phyloP scores from a whole-genome alignment of 2,797 vertebrate genomes.

The Neostethus bicornis region DNA sequence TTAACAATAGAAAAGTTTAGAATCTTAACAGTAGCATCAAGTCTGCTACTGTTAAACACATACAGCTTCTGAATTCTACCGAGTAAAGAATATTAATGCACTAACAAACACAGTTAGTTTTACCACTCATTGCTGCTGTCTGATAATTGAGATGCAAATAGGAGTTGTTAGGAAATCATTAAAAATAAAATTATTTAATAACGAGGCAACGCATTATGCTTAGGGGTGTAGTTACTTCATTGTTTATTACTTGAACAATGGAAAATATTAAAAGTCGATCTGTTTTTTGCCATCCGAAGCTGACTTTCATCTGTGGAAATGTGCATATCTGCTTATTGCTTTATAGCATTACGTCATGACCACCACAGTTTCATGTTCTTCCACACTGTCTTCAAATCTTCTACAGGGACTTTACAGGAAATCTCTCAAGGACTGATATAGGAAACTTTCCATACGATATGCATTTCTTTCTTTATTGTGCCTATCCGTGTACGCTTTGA shows the following conservation, averaged over 20 bases:
- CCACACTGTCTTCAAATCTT: conserved; percentile 43
- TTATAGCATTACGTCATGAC: conserved; percentile 41
- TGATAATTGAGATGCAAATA: conserved; percentile 54
- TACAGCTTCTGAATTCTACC: no score
- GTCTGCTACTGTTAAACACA: conserved; percentile 9
- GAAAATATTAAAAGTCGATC: conserved; percentile 35
- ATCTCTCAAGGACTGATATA: conserved; percentile 32
- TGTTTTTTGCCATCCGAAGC: conserved; percentile 44
- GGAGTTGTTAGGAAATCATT: conserved; percentile 55
- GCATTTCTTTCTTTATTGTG: not conserved
- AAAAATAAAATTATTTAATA: conserved; percentile 58
- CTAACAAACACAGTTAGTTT: no score
- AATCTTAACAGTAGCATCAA: no score
- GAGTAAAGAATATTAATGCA: no score
- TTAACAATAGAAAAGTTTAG: no score
- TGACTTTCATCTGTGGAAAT: conserved; percentile 53
- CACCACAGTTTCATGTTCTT: conserved; percentile 53
- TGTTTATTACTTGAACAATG: conserved; percentile 57
- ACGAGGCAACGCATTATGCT: conserved; percentile 42
- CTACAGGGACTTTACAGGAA: conserved; percentile 48
- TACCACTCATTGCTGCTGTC: conserved; percentile 34
- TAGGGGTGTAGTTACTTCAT: conserved; percentile 45
- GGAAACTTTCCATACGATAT: conserved; percentile 45
- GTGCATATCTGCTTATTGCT: conserved; percentile 56
- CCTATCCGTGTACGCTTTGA: not conserved